Percentiles rank a stretch among this genome's conserved stretches.
Evolutionary conservation across 2,888 invertebrate genomes (phyloP).

Genomic region (Synanthedon formicaeformis): DNA sequence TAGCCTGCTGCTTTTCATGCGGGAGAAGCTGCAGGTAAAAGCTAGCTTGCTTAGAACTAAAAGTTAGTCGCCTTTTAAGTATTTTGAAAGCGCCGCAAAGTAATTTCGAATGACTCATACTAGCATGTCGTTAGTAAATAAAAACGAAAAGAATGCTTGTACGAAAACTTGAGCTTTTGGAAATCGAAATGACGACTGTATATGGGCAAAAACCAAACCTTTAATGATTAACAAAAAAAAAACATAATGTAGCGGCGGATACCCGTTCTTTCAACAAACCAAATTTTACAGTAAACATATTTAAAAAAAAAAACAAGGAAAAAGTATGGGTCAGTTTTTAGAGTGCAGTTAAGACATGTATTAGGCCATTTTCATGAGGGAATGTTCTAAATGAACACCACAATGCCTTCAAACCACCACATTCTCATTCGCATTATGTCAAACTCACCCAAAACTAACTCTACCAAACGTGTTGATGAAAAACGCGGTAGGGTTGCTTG

Average conservation of each 20-base stretch:
- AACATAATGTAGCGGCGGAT: not conserved
- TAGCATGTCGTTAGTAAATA: no score
- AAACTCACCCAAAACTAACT: slow-evolving; percentile 81
- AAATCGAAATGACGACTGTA: not conserved
- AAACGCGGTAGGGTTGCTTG: slow-evolving; percentile 77
- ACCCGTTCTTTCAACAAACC: not conserved
- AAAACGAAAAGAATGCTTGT: no score
- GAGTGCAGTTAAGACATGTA: slow-evolving; percentile 64
- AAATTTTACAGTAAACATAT: not conserved
- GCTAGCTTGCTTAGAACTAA: no score
- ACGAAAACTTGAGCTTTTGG: no score
- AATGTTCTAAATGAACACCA: slow-evolving; percentile 57
- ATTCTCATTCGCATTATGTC: slow-evolving; percentile 63
- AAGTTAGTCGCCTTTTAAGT: no score
- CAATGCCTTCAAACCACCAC: slow-evolving; percentile 65
- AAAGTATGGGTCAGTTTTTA: slow-evolving; percentile 55
- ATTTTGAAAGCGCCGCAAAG: no score
- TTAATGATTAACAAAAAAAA: not conserved
- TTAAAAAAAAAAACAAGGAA: not conserved
- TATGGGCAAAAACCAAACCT: not conserved
- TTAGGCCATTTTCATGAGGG: slow-evolving; percentile 47
- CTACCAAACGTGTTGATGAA: slow-evolving; percentile 78
- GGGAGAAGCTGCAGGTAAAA: no score
- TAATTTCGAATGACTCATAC: no score
- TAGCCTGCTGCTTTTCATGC: no score